These are phyloP conservation scores for Steatocranus sp. DNA, from an alignment of 2,797 vertebrate genomes.

Conservation along the genomic window DNA sequence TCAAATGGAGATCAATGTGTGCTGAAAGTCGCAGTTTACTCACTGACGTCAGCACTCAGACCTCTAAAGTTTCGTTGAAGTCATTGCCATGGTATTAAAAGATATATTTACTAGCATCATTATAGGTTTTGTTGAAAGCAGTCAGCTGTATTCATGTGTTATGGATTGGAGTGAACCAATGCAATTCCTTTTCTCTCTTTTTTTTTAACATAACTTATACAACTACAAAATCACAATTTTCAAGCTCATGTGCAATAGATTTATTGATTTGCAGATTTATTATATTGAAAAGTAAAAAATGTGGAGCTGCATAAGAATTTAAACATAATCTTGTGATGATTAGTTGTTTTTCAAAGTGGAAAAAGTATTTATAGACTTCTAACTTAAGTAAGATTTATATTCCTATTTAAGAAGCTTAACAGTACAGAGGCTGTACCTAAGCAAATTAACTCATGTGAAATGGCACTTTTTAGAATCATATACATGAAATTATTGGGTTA, in stretches of 20 bases:
- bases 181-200: background rate
- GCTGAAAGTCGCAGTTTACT: background rate
- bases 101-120: background rate
- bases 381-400: background rate
- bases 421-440: background rate
- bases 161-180: background rate
- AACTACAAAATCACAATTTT: background rate
- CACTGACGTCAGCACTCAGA: background rate
- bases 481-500: background rate
- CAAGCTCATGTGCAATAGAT: background rate
- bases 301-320: background rate
- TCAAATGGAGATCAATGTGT: background rate
- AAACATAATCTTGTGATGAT: background rate
- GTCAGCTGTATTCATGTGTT: background rate
- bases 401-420: background rate
- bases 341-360: background rate
- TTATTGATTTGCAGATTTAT: background rate
- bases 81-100: background rate
- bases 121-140: background rate
- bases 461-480: accelerated
- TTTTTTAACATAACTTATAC: background rate
- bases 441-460: background rate
- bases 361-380: background rate
- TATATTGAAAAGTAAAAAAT: background rate
- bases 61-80: background rate